Evolutionary conservation across 2,797 vertebrate species (phyloP), one percentile per base, ranked within the genome.

Genomic region (Sebastolobus alascanus): DNA sequence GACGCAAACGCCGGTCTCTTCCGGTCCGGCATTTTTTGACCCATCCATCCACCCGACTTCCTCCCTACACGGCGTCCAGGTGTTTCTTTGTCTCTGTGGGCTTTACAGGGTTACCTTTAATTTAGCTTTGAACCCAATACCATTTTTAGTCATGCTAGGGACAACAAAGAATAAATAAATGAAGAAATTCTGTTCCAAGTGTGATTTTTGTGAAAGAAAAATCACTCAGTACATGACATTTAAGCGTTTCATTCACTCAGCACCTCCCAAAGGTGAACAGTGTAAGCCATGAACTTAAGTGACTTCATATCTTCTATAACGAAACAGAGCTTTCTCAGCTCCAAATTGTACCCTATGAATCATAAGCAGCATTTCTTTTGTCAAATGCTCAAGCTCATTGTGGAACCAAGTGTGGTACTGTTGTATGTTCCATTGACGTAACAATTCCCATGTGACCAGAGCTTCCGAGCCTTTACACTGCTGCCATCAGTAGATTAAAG

Each of bases 401-500:
- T 75, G 29, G 6, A 55, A n/a, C 7, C 3, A 18, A n/a, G 33
- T 31, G 5, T 31, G 13, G 20, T 31, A 12, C 22, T 50, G 25
- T 68, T 35, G 9, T 38, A 1, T 75, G 29, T 56, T 55, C 50
- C 16, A 43, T 25, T 79, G 65, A 68, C 3, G 10, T 73, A 11
- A 65, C 38, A 74, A 55, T 37, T 56, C 37, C 76, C 20, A 63
- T 22, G 18, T 59, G 71, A 72, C n/a, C 22, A 14, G 18, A 59
- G 37, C 43, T 52, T 68, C 56, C 11, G 9, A 71, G 33, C 29
- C 43, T 80, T 82, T 84, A 13, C 18, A 11, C 65, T 70, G 8
- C 13, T 52, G 33, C 1, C 0, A 73, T 75, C 56, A 18, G 43
- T 35, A 70, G 46, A 75, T 77, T 56, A 79, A 79, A 87, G 61